Conservation (phyloP, 2,888 invertebrate species). For the Pristionchus mayeri region DNA sequence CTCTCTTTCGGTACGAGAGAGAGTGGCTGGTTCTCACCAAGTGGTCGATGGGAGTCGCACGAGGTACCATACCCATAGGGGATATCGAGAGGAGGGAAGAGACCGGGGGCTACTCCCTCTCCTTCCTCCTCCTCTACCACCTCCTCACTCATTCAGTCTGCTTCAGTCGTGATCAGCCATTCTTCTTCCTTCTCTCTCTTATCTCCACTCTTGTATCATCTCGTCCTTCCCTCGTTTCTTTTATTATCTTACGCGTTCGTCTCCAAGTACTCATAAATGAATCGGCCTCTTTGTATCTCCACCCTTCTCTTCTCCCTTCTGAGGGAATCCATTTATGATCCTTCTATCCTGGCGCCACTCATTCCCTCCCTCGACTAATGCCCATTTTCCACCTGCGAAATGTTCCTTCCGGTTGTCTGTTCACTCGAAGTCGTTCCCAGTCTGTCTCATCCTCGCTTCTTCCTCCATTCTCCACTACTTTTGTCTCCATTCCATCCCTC, state of each 20-base stretch:
- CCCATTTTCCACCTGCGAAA: not conserved
- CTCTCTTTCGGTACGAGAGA: not conserved
- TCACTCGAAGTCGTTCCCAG: not conserved
- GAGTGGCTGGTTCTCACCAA: not conserved
- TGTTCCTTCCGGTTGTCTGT: not conserved
- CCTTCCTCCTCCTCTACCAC: not conserved
- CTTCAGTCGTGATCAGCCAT: not conserved
- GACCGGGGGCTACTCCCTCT: not conserved
- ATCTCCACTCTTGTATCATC: no score
- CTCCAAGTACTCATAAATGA: not conserved
- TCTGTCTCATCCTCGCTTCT: conserved; percentile 26
- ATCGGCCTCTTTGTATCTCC: conserved; percentile 11
- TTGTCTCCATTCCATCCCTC: conserved; percentile 17
- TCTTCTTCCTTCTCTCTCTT: conserved; percentile 9
- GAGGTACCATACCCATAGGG: no score
- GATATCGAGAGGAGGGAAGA: no score
- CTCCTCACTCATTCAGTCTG: not conserved
- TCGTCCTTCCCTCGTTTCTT: no score
- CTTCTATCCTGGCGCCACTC: not conserved
- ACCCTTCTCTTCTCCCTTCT: not conserved
- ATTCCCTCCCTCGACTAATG: not conserved
- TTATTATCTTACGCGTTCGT: not conserved
- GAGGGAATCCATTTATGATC: conserved; percentile 22
- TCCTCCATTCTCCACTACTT: not conserved
- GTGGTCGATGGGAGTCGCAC: no score